Conservation (phyloP, 1,140 invertebrate species). For the Odontomachus brunneus region DNA sequence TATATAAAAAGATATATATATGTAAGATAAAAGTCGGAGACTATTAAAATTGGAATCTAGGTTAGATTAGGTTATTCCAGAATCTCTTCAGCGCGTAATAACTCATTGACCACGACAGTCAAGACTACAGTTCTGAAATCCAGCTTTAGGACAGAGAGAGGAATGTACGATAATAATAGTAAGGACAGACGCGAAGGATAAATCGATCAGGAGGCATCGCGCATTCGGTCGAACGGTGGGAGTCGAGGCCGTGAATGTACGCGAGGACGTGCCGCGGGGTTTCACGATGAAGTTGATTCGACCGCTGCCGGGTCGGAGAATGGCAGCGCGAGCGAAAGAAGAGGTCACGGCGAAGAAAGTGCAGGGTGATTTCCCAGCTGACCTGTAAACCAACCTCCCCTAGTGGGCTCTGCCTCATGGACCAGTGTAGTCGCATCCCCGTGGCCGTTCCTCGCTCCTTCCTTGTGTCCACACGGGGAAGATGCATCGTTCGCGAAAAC, state of each 20-base stretch:
- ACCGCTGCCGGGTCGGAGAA: slow-evolving; percentile 39
- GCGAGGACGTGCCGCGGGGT: slow-evolving; percentile 29
- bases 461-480: slow-evolving; percentile 42
- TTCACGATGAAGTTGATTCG: slow-evolving; percentile 54
- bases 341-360: slow-evolving; percentile 74
- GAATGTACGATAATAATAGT: no score
- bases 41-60: no score
- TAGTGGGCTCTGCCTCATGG: slow-evolving; percentile 74
- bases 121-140: no score
- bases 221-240: neutral
- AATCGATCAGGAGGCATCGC: slow-evolving; percentile 7
- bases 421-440: slow-evolving; percentile 51
- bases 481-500: slow-evolving; percentile 45
- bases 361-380: slow-evolving; percentile 86
- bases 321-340: slow-evolving; percentile 61
- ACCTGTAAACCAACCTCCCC: slow-evolving; percentile 84
- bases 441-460: slow-evolving; percentile 40
- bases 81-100: no score
- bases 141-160: no score
- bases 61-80: no score
- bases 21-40: no score
- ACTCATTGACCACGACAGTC: no score
- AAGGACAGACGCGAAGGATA: no score
- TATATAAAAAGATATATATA: no score
- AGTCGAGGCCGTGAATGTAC: neutral